Evolutionary conservation across 1,140 invertebrate species (phyloP).

Genomic region (Anoplolepis gracilipes): DNA sequence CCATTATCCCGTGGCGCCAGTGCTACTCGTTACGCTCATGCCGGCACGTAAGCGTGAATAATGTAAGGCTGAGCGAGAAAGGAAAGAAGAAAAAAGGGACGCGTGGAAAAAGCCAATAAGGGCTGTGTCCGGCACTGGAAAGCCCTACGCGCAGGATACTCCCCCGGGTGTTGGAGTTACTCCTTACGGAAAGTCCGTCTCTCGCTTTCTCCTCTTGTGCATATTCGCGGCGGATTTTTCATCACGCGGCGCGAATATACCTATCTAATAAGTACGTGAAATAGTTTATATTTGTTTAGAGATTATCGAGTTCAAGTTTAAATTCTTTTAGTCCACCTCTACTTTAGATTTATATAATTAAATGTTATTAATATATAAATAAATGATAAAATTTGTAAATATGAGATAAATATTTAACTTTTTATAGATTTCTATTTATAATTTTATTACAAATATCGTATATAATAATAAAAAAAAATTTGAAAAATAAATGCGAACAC

Average conservation of each 20-base stretch:
- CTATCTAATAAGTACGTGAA: not conserved
- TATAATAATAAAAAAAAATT: too few species aligned
- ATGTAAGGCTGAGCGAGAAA: slow-evolving; percentile 61
- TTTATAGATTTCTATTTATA: too few species aligned
- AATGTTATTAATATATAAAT: too few species aligned
- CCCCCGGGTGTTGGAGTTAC: slow-evolving; percentile 32
- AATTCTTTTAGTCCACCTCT: too few species aligned
- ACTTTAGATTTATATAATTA: too few species aligned
- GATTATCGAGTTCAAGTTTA: not conserved
- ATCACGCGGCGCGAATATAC: not conserved
- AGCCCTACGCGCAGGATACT: slow-evolving; percentile 48
- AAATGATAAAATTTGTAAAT: too few species aligned
- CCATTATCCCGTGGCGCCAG: slow-evolving; percentile 61
- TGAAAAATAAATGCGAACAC: too few species aligned
- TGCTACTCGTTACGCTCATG: slow-evolving; percentile 66
- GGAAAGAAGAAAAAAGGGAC: slow-evolving; percentile 43
- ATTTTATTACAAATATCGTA: too few species aligned
- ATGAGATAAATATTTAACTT: too few species aligned
- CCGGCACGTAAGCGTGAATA: slow-evolving; percentile 69
- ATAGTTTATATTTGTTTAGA: not conserved
- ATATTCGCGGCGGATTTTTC: slow-evolving; percentile 1
- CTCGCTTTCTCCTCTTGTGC: not conserved
- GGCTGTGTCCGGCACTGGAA: slow-evolving; percentile 68
- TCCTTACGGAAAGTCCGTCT: slow-evolving; percentile 23
- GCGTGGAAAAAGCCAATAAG: slow-evolving; percentile 71